A percentile compares a stretch with the other conserved stretches of the same genome.
Conservation (phyloP, 2,113 vertebrate genomes). For the Paraplagusia blochii region DNA sequence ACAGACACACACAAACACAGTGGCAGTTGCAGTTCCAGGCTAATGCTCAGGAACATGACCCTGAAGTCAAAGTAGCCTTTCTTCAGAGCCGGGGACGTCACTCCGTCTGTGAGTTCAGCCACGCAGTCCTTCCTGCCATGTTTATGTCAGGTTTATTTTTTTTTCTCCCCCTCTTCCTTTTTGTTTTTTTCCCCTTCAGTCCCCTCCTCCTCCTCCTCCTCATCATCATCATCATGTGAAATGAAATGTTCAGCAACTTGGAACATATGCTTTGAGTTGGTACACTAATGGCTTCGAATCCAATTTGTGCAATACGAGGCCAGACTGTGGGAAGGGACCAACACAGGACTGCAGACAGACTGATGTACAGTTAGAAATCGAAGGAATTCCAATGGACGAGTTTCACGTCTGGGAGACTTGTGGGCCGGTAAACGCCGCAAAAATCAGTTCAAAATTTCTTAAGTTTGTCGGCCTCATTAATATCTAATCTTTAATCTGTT, state of each 20-base stretch:
- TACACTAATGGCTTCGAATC: conserved; percentile 59
- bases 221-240: conserved; percentile 42
- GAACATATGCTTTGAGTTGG: conserved; percentile 69
- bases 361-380: conserved; percentile 12
- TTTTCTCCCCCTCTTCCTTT: conserved; percentile 14
- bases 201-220: conserved; percentile 14
- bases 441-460: conserved; percentile 1
- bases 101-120: conserved; percentile 20
- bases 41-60: conserved; percentile 62
- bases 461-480: no score
- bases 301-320: conserved; percentile 56
- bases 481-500: no score
- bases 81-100: conserved; percentile 37
- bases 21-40: conserved; percentile 47
- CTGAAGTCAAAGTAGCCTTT: conserved; percentile 56
- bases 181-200: neutral
- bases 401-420: neutral
- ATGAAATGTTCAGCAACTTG: conserved; percentile 65
- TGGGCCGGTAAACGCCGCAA: conserved; percentile 1
- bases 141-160: conserved; percentile 64
- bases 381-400: neutral
- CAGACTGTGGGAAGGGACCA: conserved; percentile 37
- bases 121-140: conserved; percentile 27
- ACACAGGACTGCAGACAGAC: conserved; percentile 23
- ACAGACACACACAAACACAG: conserved; percentile 24